A percentile compares a stretch with the other conserved stretches of the same genome.
Evolutionary conservation across 2,888 invertebrate genomes (phyloP).

Genomic region (Lasioglossum morio): DNA sequence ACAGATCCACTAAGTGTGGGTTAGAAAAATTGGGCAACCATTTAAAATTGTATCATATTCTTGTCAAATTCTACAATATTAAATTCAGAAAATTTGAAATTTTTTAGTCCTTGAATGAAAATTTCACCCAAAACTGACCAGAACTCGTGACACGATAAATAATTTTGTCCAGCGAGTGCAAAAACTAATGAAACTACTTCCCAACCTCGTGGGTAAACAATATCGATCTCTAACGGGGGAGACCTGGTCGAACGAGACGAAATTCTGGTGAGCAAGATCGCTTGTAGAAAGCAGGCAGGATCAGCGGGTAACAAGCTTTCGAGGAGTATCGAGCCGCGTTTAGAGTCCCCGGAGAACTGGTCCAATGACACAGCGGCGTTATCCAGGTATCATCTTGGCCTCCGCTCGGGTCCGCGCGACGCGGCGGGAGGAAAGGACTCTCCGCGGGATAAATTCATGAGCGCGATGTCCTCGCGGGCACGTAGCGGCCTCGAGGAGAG

Average conservation of each 20-base stretch:
- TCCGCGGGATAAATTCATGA: slow-evolving; percentile 71
- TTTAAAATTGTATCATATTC: no score
- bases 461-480: slow-evolving; percentile 73
- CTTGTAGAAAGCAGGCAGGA: neutral
- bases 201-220: neutral
- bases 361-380: slow-evolving; percentile 68
- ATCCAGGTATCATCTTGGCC: slow-evolving; percentile 54
- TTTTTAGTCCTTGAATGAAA: no score
- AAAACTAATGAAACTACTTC: neutral
- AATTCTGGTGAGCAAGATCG: neutral
- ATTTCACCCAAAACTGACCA: no score
- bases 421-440: slow-evolving; percentile 38
- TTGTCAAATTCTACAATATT: no score
- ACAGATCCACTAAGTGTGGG: no score
- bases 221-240: neutral
- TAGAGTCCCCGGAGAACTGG: slow-evolving; percentile 61
- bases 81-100: no score
- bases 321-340: neutral
- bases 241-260: neutral
- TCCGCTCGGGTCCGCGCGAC: neutral
- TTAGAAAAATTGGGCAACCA: no score
- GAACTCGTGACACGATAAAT: no score
- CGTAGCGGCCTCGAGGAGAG: slow-evolving; percentile 67
- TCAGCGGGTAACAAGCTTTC: slow-evolving; percentile 9
- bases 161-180: no score